Evolutionary conservation across 2,113 vertebrate species (phyloP), one percentile per base, ranked within the genome.

Genomic region (Jaculus jaculus): DNA sequence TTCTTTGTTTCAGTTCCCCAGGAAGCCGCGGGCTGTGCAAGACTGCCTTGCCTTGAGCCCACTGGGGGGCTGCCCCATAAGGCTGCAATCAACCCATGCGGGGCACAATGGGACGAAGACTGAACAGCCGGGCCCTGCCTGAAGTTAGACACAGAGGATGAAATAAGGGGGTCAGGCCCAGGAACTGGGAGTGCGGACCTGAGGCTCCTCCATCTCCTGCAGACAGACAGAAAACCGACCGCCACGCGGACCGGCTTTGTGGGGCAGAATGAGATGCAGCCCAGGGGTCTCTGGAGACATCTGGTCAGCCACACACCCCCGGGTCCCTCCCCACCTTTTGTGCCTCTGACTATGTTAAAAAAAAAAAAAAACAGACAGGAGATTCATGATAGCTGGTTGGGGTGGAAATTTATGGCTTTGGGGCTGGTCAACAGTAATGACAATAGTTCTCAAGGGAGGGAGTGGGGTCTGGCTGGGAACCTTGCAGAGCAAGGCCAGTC

Each of bases 341-440:
- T 42, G 63, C 24, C 95, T 61, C 83, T 21, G 23, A 60, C 83
- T 61, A 61, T 0, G 18, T 71, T n/a, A n/a, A n/a, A 32, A 89
- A 94, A 85, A 88, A 87, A 32, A 89, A 94, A 85, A 88, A 87
- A 54, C 89, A 37, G 65, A 87, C 61, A 34, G 85, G 90, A 95
- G 92, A 96, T 1, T 58, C 32, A 28, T 42, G 82, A 66, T 63
- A 91, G 37, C 66, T 0, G 47, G 9, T 2, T 6, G 13, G 4
- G 73, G 0, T 13, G 74, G 39, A 66, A 92, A 95, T 81, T 81
- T 71, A 92, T 1, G 28, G 95, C 61, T 32, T 39, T 94, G 92
- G 60, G 18, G 0, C 13, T 1, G 15, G 96, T 97, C 96, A 95
- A 68, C 51, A 10, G 87, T 2, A 1, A 58, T 4, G 68, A 97